Conservation (phyloP, 1,140 invertebrate genomes). For the Penaeus indicus region DNA sequence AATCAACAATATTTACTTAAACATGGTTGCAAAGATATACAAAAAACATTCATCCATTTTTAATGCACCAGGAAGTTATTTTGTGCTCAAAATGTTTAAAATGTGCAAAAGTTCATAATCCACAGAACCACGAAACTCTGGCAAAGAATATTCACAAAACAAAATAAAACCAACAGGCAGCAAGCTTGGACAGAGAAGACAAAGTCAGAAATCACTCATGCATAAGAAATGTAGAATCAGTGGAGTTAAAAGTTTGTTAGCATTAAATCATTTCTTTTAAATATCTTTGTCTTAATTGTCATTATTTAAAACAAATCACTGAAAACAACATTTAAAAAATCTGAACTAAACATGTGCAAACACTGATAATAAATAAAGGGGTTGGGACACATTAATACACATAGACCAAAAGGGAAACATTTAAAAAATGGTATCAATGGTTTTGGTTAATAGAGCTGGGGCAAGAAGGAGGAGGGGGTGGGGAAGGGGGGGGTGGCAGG, state of each 20-base stretch:
- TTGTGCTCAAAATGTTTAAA: constrained; percentile 4
- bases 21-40: no score
- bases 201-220: constrained; percentile 11
- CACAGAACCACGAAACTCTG: not conserved
- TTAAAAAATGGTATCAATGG: no score
- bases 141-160: constrained; percentile 30
- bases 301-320: not conserved
- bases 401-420: no score
- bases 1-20: not conserved
- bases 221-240: constrained; percentile 17
- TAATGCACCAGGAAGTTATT: not conserved
- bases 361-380: no score
- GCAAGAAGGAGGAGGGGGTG: no score
- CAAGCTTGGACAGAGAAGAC: constrained; percentile 52
- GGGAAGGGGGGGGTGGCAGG: no score
- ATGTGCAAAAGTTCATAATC: not conserved
- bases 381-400: no score
- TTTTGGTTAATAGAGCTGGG: no score
- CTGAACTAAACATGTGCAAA: constrained; percentile 4
- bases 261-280: not conserved
- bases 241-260: not conserved
- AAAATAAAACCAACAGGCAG: constrained; percentile 39
- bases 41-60: no score
- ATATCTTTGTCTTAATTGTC: no score
- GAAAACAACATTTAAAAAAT: not conserved